Evolutionary conservation across 2,888 invertebrate genomes (phyloP).

Genomic region (Rhagium mordax): DNA sequence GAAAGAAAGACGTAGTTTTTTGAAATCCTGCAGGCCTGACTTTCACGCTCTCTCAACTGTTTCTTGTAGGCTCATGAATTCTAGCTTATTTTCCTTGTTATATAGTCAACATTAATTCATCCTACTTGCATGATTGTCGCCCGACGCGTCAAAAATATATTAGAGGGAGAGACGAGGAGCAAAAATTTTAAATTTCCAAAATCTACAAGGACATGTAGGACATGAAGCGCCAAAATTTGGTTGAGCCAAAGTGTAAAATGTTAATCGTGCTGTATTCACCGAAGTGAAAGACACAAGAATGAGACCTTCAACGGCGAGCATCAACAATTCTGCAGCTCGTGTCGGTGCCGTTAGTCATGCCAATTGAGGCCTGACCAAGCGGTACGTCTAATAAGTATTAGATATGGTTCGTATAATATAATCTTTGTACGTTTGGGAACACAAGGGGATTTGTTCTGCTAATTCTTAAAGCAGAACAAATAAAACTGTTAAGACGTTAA

Average conservation of each 20-base stretch:
- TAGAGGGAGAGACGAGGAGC: too few relatives aligned
- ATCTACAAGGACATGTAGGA: neutral
- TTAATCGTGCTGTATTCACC: neutral
- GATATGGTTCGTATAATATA: slow-evolving; percentile 5
- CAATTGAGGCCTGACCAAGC: neutral
- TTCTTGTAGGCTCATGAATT: too few relatives aligned
- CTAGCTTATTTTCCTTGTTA: too few relatives aligned
- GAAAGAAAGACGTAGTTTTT: too few relatives aligned
- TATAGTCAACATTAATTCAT: too few relatives aligned
- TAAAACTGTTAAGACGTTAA: neutral
- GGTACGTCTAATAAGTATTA: neutral
- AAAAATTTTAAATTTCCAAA: too few relatives aligned
- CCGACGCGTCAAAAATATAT: too few relatives aligned
- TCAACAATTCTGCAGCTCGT: neutral
- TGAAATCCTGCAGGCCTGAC: too few relatives aligned
- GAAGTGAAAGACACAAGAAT: neutral
- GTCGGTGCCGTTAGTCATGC: neutral
- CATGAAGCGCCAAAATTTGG: neutral
- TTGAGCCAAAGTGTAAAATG: neutral
- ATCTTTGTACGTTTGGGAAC: slow-evolving; percentile 1
- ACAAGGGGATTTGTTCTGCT: neutral
- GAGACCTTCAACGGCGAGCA: neutral
- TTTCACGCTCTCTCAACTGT: too few relatives aligned
- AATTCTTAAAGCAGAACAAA: neutral
- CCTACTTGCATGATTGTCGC: too few relatives aligned